Evolutionary conservation across 2,888 invertebrate genomes (phyloP).

Genomic region (Halocaridina rubra): DNA sequence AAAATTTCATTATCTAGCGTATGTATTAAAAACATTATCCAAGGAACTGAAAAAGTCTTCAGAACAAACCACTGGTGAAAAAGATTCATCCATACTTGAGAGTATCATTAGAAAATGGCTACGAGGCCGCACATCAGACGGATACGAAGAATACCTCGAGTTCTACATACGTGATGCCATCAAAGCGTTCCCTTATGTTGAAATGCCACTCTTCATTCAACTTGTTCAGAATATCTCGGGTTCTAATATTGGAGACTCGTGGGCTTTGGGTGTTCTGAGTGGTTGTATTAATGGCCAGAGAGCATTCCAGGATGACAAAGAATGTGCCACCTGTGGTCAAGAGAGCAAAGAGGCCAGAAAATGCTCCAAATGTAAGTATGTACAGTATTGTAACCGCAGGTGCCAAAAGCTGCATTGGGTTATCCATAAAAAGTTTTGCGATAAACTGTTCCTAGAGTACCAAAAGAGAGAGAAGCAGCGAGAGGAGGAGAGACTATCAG

Average conservation of each 20-base stretch:
- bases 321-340: slow-evolving; percentile 48
- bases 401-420: slow-evolving; percentile 62
- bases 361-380: slow-evolving; percentile 57
- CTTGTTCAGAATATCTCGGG: slow-evolving; percentile 47
- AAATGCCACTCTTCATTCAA: slow-evolving; percentile 62
- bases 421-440: slow-evolving; percentile 60
- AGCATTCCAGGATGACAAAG: slow-evolving; percentile 54
- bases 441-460: slow-evolving; percentile 3
- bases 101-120: slow-evolving; percentile 56
- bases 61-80: background rate
- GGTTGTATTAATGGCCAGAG: slow-evolving; percentile 59
- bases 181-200: slow-evolving; percentile 56
- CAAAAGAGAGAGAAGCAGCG: background rate
- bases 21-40: slow-evolving; percentile 52
- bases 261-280: slow-evolving; percentile 48
- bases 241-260: slow-evolving; percentile 25
- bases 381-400: slow-evolving; percentile 43
- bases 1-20: slow-evolving; percentile 58
- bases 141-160: slow-evolving; percentile 54
- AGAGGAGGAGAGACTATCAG: background rate
- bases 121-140: slow-evolving; percentile 37
- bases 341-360: slow-evolving; percentile 31
- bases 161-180: slow-evolving; percentile 58
- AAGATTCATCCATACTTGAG: slow-evolving; percentile 45
- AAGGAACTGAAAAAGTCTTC: slow-evolving; percentile 41